phyloP scores from a whole-genome alignment of 2,888 invertebrate species.

The Synergus umbraculus region DNA sequence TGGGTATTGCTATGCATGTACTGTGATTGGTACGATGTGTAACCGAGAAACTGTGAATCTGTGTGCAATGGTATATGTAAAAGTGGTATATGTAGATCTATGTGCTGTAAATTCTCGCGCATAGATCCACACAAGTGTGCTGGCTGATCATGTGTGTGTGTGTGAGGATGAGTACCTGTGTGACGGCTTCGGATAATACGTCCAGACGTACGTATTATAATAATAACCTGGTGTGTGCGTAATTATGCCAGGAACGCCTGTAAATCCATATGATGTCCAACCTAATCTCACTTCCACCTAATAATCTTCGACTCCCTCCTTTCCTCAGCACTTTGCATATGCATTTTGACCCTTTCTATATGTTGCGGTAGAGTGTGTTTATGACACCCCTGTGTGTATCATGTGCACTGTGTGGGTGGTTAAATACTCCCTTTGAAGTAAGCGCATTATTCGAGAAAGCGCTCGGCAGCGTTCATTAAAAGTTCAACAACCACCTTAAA shows the following conservation, averaged over 20 bases:
- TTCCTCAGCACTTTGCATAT: neutral
- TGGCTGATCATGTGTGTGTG: constrained; percentile 42
- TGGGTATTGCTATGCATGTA: neutral
- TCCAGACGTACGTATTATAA: constrained; percentile 61
- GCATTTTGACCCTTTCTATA: constrained; percentile 3
- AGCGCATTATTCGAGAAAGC: constrained; percentile 13
- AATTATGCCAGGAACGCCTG: constrained; percentile 57
- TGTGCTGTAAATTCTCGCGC: constrained; percentile 25
- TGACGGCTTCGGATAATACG: constrained; percentile 65
- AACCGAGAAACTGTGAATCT: neutral
- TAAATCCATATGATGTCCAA: constrained; percentile 57
- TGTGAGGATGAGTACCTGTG: constrained; percentile 57
- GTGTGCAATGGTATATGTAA: too few relatives aligned
- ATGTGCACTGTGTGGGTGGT: neutral
- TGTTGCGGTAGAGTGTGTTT: constrained; percentile 42
- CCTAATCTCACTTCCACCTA: constrained; percentile 55
- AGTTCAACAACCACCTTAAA: constrained; percentile 29
- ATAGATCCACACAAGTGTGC: constrained; percentile 42
- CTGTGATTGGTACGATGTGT: constrained; percentile 1
- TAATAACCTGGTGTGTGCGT: constrained; percentile 57
- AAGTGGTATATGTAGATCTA: neutral
- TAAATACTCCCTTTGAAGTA: constrained; percentile 27
- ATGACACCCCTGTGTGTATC: neutral
- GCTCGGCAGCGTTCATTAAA: constrained; percentile 25
- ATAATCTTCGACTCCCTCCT: constrained; percentile 46